These are phyloP conservation scores for Heterotis niloticus DNA, from an alignment of 2,113 vertebrate genomes.

Conservation along the genomic window DNA sequence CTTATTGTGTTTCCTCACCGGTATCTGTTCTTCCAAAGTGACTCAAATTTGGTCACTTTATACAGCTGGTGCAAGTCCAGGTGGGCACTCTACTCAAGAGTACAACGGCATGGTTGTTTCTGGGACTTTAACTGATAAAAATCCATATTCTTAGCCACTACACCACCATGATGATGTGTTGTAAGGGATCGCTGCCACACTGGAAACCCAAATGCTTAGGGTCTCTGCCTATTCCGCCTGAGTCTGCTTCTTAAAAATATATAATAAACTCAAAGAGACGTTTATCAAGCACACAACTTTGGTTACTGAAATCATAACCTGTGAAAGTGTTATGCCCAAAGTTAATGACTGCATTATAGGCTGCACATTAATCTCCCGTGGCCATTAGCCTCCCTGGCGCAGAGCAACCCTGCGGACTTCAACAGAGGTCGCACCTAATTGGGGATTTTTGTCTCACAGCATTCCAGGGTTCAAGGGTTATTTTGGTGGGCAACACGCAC, in stretches of 20 bases:
- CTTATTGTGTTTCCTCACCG: neutral
- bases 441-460: neutral
- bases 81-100: neutral
- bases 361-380: neutral
- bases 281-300: neutral
- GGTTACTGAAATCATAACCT: neutral
- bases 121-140: neutral
- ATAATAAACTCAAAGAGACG: neutral
- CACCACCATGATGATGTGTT: no score
- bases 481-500: neutral
- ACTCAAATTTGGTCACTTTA: neutral
- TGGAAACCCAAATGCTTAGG: no score
- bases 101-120: neutral
- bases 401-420: neutral
- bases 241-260: neutral
- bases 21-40: neutral
- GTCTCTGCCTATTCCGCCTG: no score
- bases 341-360: neutral
- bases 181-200: no score
- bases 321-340: slow-evolving; percentile 8
- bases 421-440: neutral
- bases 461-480: neutral
- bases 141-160: no score
- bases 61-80: no score
- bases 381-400: neutral